Base-by-base conservation (phyloP, 2,113 vertebrate genomes). In the Bubalus kerabau region DNA sequence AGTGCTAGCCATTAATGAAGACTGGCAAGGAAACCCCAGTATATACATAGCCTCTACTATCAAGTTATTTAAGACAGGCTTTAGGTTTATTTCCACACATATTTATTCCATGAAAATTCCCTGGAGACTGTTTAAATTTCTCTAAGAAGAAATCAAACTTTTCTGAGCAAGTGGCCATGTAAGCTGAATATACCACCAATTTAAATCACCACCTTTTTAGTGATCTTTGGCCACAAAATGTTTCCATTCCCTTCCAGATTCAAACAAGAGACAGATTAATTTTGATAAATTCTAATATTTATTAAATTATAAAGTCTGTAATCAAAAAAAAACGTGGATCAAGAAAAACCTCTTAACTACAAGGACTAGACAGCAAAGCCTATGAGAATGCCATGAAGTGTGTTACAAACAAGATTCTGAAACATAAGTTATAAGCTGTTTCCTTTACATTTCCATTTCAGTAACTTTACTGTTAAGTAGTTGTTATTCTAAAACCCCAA, bases 301-400 rank as follows among this genome's bases (percentile, higher is more conserved):
- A 99, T 99, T 99, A 99, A 99, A 99, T 99, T 99, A 99, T 99
- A 99, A 99, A 99, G 98, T 98, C 98, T 94, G 98, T 99, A 99
- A 99, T 98, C 98, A 99, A 97, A 98, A 98, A 95, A 98, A 97
- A 3, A 98, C 98, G 99, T 98, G 88, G 98, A 98, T 97, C 98
- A 98, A 98, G 98, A 98, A 97, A 98, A 98, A 99, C 96, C 84
- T 98, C 98, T 97, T 97, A 98, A 97, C 98, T 99, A 99, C 98
- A 99, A 98, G 95, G 97, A 99, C 98, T 98, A 98, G 98, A 99
- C 98, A 98, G 97, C 98, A 98, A 98, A 99, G 98, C 98, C 94
- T 97, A 96, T 98, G 98, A 96, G 98, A 98, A 99, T 57, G 21
- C 94, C 93, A 96, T 97, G 97, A 98, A 98, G 90, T 98, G 94